Percentiles rank a stretch among this genome's conserved stretches.
These are phyloP conservation scores for Autographa pulchrina DNA, from an alignment of 2,888 invertebrate species.

Conservation along the genomic window DNA sequence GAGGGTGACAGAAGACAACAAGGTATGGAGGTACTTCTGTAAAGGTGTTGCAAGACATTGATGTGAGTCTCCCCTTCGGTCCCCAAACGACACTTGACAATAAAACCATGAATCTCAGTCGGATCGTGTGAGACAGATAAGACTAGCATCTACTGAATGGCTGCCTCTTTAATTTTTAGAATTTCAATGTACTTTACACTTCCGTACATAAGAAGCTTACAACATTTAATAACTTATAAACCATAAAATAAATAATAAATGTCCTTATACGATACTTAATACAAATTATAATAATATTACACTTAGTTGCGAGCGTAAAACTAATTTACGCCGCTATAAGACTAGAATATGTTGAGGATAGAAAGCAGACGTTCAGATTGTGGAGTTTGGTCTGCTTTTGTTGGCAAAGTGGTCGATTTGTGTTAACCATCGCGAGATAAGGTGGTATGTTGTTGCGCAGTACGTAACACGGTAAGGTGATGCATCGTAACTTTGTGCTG, in stretches of 20 bases:
- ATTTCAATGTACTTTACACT: constrained; percentile 82
- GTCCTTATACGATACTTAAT: constrained; percentile 76
- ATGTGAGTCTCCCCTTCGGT: constrained; percentile 5
- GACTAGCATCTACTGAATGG: constrained; percentile 79
- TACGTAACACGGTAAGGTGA: constrained; percentile 70
- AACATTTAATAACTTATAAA: constrained; percentile 82
- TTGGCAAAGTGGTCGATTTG: constrained; percentile 76
- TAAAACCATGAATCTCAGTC: constrained; percentile 75
- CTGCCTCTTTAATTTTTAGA: constrained; percentile 66
- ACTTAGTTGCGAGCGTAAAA: constrained; percentile 86
- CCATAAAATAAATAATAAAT: constrained; percentile 80
- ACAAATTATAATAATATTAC: constrained; percentile 80
- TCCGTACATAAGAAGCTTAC: constrained; percentile 78
- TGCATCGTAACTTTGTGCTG: constrained; percentile 68
- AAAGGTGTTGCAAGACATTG: constrained; percentile 26
- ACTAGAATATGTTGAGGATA: constrained; percentile 90
- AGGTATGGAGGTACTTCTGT: constrained; percentile 32
- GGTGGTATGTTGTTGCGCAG: constrained; percentile 66
- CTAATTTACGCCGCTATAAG: constrained; percentile 83
- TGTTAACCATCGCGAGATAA: constrained; percentile 69
- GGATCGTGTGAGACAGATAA: constrained; percentile 71
- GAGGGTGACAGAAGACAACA: background rate
- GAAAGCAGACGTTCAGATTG: constrained; percentile 85
- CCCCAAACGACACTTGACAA: constrained; percentile 62
- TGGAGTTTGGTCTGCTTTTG: constrained; percentile 79